phyloP scores from a whole-genome alignment of 2,113 vertebrate genomes.

The Gasterosteus nipponicus region DNA sequence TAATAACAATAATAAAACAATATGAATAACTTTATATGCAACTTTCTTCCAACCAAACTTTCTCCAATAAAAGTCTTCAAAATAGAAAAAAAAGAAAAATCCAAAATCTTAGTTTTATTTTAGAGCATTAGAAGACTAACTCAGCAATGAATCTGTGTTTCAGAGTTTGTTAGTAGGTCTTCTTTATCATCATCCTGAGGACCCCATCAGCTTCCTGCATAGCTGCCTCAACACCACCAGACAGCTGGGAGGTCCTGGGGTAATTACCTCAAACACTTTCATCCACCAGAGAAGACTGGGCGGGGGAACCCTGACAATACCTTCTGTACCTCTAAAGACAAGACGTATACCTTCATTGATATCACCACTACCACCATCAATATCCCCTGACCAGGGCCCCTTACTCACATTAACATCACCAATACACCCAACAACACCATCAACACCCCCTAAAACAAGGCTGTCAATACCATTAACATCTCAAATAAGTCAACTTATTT shows the following conservation, averaged over 20 bases:
- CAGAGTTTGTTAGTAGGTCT: slow-evolving; percentile 21
- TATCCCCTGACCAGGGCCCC: not conserved
- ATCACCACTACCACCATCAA: not conserved
- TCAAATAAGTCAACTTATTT: not conserved
- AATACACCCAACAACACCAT: not conserved
- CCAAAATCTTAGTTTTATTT: too few species aligned
- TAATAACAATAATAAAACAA: too few species aligned
- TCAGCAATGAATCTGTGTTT: not conserved
- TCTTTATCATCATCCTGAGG: slow-evolving; percentile 25
- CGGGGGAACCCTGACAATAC: not conserved
- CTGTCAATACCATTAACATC: not conserved
- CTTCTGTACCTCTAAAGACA: not conserved
- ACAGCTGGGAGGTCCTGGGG: slow-evolving; percentile 15
- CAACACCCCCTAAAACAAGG: not conserved
- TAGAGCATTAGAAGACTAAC: not conserved
- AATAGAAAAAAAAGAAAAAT: too few species aligned
- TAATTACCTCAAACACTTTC: too few species aligned
- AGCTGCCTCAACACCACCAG: slow-evolving; percentile 16
- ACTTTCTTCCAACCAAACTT: too few species aligned
- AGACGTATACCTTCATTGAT: too few species aligned
- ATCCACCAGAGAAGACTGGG: slow-evolving; percentile 8
- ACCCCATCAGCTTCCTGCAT: slow-evolving; percentile 37
- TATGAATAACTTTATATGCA: too few species aligned
- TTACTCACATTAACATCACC: not conserved
- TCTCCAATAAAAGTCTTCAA: too few species aligned